Evolutionary conservation across 1,140 invertebrate species (phyloP).

Genomic region (Heterodera carotae): DNA sequence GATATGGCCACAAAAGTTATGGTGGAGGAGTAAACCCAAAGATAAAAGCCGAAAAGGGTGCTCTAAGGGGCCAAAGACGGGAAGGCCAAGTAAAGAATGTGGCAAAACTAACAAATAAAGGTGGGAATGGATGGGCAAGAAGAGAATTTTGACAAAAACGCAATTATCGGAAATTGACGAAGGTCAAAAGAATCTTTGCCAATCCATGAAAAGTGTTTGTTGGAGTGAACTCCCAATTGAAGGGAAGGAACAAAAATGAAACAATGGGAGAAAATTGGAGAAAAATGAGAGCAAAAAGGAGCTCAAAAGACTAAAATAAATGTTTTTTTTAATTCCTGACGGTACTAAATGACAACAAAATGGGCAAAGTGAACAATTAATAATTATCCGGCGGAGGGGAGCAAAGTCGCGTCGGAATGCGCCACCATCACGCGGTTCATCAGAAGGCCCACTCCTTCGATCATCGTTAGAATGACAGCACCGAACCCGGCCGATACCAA

Average conservation of each 20-base stretch:
- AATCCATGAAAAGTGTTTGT: too few species aligned
- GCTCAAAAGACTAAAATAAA: neutral
- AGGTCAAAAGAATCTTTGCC: too few species aligned
- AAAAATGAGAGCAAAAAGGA: neutral
- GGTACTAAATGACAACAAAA: neutral
- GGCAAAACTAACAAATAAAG: neutral
- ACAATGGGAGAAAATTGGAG: neutral
- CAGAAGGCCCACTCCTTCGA: constrained; percentile 92
- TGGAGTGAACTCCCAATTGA: too few species aligned
- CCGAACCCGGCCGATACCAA: constrained; percentile 90
- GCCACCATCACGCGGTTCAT: constrained; percentile 61
- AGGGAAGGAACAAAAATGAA: too few species aligned
- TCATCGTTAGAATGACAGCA: constrained; percentile 86
- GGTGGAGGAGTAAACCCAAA: too few species aligned
- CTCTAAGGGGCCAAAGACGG: too few species aligned
- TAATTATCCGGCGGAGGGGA: constrained; percentile 18
- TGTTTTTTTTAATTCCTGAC: neutral
- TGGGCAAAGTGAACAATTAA: neutral
- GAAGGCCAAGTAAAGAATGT: too few species aligned
- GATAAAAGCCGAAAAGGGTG: too few species aligned
- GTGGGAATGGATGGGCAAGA: too few species aligned
- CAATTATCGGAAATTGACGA: too few species aligned
- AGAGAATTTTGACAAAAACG: too few species aligned
- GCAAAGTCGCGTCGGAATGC: constrained; percentile 27
- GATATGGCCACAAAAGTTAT: neutral